Evolutionary conservation across 2,888 invertebrate species (phyloP), one percentile per base, ranked within the genome.

Genomic region (Eumacrocentrus americanus): DNA sequence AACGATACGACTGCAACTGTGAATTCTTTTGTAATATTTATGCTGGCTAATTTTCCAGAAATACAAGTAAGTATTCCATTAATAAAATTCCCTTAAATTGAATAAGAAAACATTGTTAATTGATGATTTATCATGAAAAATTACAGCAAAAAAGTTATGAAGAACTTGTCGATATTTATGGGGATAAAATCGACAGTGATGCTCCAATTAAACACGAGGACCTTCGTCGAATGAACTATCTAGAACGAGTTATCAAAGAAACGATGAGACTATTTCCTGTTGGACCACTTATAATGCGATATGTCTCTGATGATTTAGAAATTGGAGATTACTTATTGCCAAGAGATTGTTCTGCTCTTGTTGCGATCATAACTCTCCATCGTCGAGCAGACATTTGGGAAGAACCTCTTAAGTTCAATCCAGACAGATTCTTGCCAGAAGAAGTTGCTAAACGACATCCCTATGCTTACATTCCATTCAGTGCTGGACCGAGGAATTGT

Each of bases 161-260:
- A 38, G 84, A 86, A 74, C 72, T 85, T 35, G 72, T 79, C 51
- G 73, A 73, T 14, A 83, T 86, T 40, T 61, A 60, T 14, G 82
- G 85, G 47, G 83, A 83, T 1, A 50, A 51, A 2, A 60, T 56
- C 0, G 78, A 80, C 42, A 48, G 53, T 5, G 75, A 83, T 55
- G 40, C 22, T 7, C 61, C 68, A 5, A 79, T 85, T 1, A 82
- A 75, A n/a, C 81, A 82, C 63, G 82, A 83, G 29, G 85, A 86
- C 70, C 68, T 87, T 44, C 73, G 79, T 51, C 82, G 83, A 64
- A 82, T 87, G 82, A 83, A 84, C 38, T 85, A 84, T 67, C 69
- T 85, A 58, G 87, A 87, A 67, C 77, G 84, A 65, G 85, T 86
- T 0, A 82, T 87, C 14, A 87, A 86, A 68, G 87, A 87, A 73